Evolutionary conservation across 2,113 vertebrate genomes (phyloP).

Genomic region (Protobothrops flavoviridis): DNA sequence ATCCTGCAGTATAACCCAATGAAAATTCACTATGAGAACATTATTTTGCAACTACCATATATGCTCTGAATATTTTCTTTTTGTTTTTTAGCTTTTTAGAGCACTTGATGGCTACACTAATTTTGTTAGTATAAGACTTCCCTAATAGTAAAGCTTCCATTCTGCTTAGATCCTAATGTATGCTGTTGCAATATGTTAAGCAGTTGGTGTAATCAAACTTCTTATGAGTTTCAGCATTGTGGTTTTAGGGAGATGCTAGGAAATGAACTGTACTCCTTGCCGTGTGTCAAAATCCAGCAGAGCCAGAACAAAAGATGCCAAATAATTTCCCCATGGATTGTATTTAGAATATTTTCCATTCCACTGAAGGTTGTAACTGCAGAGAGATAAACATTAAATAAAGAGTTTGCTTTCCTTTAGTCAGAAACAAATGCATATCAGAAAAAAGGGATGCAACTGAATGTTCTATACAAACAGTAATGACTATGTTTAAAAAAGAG

Average conservation of each 20-base stretch:
- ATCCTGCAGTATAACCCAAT: neutral
- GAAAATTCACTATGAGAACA: neutral
- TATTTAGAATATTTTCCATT: neutral
- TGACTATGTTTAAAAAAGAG: neutral
- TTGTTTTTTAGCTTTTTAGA: neutral
- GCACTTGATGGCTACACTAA: neutral
- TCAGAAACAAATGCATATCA: neutral
- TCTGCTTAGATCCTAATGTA: neutral
- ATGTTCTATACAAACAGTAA: neutral
- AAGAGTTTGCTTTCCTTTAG: neutral
- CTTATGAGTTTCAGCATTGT: neutral
- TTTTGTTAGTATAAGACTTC: neutral
- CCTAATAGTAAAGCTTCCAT: neutral
- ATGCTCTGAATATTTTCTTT: neutral
- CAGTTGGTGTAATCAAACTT: neutral
- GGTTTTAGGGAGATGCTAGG: neutral
- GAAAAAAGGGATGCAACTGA: neutral
- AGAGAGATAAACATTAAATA: neutral
- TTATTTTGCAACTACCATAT: neutral
- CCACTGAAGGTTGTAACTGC: neutral
- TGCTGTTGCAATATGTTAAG: neutral
- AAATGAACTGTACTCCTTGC: neutral
- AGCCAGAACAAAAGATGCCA: neutral
- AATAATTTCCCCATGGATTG: neutral
- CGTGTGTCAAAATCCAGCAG: neutral